Percentiles rank a stretch among this genome's conserved stretches.
These are phyloP conservation scores for Luperina nickerlii DNA, from an alignment of 2,888 invertebrate species.

Conservation along the genomic window DNA sequence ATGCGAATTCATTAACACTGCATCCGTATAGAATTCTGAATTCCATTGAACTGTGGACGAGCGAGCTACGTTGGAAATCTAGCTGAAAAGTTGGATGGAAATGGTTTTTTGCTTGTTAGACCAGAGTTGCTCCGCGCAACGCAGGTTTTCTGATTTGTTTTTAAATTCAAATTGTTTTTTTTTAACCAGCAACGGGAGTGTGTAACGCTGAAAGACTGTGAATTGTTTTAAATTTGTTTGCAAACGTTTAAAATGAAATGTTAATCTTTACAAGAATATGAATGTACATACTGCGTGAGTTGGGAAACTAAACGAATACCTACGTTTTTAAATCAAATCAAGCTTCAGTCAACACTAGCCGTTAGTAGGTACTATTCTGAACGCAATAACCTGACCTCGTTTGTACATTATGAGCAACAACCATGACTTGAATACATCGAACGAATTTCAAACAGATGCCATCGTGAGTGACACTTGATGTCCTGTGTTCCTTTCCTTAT, in stretches of 20 bases:
- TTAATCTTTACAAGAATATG: neutral
- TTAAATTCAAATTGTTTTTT: slow-evolving; percentile 26
- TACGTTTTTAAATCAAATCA: slow-evolving; percentile 1
- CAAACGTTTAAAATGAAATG: neutral
- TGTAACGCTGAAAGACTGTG: neutral
- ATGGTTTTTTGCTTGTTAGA: slow-evolving; percentile 80
- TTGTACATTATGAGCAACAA: slow-evolving; percentile 28
- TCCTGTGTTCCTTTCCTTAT: slow-evolving; percentile 19
- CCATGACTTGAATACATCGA: slow-evolving; percentile 28
- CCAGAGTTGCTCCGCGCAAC: slow-evolving; percentile 73
- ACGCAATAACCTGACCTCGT: slow-evolving; percentile 2
- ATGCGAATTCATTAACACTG: slow-evolving; percentile 79
- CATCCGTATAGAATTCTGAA: slow-evolving; percentile 80
- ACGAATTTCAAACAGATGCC: slow-evolving; percentile 14
- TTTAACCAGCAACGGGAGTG: neutral
- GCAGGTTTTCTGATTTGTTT: slow-evolving; percentile 76
- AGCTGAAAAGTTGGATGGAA: slow-evolving; percentile 83
- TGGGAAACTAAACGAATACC: neutral
- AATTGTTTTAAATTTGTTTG: slow-evolving; percentile 11
- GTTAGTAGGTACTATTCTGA: neutral
- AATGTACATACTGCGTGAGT: neutral
- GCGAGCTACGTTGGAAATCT: slow-evolving; percentile 79
- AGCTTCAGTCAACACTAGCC: neutral
- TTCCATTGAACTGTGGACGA: slow-evolving; percentile 81
- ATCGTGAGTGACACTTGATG: slow-evolving; percentile 42